Evolutionary conservation across 2,797 vertebrate genomes (phyloP).

Genomic region (Glyptemys insculpta): DNA sequence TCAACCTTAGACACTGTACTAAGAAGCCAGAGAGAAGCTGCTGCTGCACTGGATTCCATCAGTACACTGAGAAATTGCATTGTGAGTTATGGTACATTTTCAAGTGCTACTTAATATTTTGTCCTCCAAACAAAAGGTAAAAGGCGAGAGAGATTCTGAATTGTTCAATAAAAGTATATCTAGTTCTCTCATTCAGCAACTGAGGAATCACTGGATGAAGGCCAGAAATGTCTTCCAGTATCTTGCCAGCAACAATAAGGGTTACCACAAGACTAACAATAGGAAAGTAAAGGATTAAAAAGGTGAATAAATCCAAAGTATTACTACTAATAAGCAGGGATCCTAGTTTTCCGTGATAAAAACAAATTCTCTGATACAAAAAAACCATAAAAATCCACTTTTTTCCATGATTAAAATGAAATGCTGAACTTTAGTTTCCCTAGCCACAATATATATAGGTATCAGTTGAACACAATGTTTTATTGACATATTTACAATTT

Average conservation of each 20-base stretch:
- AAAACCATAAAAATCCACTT: background rate
- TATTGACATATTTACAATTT: background rate
- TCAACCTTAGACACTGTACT: background rate
- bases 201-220: background rate
- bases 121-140: background rate
- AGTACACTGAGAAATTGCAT: background rate
- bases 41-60: background rate
- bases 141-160: background rate
- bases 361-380: background rate
- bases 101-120: background rate
- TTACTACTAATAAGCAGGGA: background rate
- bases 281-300: background rate
- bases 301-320: background rate
- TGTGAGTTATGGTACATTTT: background rate
- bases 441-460: background rate
- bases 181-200: background rate
- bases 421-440: background rate
- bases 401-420: background rate
- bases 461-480: background rate
- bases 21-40: background rate
- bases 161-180: background rate
- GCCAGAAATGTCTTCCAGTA: background rate
- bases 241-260: background rate
- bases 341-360: background rate
- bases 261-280: background rate